phyloP scores from a whole-genome alignment of 2,797 vertebrate genomes.

The Hemibagrus guttatus region DNA sequence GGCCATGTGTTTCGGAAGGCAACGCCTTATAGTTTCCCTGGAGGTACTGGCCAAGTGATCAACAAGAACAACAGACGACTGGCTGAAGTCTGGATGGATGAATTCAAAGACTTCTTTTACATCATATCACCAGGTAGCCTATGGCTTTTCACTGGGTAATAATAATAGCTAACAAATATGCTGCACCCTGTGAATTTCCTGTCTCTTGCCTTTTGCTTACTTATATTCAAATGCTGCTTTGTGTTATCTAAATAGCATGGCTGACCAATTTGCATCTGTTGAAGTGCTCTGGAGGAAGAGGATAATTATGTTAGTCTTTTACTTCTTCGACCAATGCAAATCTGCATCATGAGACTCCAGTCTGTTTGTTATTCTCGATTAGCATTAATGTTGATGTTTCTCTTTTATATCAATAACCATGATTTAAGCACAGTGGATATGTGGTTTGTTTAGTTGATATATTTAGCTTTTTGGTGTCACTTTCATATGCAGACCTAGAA shows the following conservation, averaged over 20 bases:
- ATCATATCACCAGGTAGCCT: conserved; percentile 94
- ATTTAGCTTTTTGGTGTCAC: neutral
- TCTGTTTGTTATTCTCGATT: neutral
- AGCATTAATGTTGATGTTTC: neutral
- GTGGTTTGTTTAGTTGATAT: neutral
- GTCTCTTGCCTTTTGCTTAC: conserved; percentile 14
- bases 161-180: neutral
- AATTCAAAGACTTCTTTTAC: conserved; percentile 99
- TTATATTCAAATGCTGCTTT: conserved; percentile 25
- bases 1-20: conserved; percentile 98
- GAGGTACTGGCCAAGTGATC: conserved; percentile 96
- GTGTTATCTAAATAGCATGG: conserved; percentile 35
- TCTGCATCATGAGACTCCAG: neutral
- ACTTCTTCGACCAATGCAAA: conserved; percentile 26
- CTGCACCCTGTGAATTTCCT: conserved; percentile 1
- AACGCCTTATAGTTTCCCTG: conserved; percentile 97
- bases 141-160: neutral
- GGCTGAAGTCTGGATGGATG: conserved; percentile 94
- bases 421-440: neutral
- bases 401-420: neutral
- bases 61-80: conserved; percentile 97
- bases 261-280: conserved; percentile 35
- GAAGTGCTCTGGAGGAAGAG: conserved; percentile 28
- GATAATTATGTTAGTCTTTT: conserved; percentile 37
- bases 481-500: neutral